A percentile compares a stretch with the other conserved stretches of the same genome.
Evolutionary conservation across 2,888 invertebrate species (phyloP).

Genomic region (Rosalia funebris): DNA sequence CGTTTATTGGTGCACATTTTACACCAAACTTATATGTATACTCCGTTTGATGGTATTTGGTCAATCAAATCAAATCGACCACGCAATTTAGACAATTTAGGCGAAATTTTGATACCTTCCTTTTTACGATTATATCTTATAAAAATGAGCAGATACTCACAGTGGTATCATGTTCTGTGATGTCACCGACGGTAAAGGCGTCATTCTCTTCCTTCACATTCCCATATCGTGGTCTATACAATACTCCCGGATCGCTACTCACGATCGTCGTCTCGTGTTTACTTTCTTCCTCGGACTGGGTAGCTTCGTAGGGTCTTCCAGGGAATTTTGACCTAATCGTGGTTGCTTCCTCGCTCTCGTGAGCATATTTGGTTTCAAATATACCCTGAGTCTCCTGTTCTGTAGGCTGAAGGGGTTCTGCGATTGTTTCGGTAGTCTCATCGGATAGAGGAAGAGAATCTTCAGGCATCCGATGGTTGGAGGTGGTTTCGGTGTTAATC

Average conservation of each 20-base stretch:
- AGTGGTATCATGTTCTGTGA: conserved; percentile 36
- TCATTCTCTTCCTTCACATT: conserved; percentile 3
- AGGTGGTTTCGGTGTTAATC: conserved; percentile 34
- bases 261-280: conserved; percentile 29
- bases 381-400: conserved; percentile 20
- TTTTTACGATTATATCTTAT: too few relatives aligned
- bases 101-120: too few relatives aligned
- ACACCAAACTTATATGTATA: too few relatives aligned
- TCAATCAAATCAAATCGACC: too few relatives aligned
- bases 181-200: too few relatives aligned
- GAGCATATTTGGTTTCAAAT: conserved; percentile 28
- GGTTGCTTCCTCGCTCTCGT: conserved; percentile 16
- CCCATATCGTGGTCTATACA: background rate
- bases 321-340: conserved; percentile 15
- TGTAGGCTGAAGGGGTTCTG: conserved; percentile 30
- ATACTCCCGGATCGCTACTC: conserved; percentile 10
- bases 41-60: too few relatives aligned
- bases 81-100: too few relatives aligned
- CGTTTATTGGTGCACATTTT: too few relatives aligned
- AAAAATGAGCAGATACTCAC: conserved; percentile 9
- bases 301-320: conserved; percentile 15
- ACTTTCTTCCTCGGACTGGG: conserved; percentile 8
- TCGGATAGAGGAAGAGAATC: conserved; percentile 3
- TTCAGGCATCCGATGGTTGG: conserved; percentile 34
- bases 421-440: conserved; percentile 26